These are phyloP conservation scores for Epinotia bilunana DNA, from an alignment of 2,888 invertebrate species.

Conservation along the genomic window DNA sequence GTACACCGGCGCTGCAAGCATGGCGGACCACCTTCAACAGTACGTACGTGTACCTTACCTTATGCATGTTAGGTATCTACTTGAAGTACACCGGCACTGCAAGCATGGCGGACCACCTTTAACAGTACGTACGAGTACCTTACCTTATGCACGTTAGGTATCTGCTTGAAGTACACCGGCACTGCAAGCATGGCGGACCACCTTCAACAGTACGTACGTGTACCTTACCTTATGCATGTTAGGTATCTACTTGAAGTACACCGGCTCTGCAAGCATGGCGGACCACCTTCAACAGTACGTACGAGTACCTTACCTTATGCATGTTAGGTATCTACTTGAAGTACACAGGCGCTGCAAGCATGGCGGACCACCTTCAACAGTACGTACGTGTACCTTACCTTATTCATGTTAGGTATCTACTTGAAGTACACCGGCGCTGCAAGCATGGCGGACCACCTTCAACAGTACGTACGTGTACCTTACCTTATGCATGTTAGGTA, in stretches of 20 bases:
- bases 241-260: constrained; percentile 60
- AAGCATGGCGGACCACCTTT: constrained; percentile 86
- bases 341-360: constrained; percentile 73
- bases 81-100: constrained; percentile 72
- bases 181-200: constrained; percentile 85
- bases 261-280: constrained; percentile 78
- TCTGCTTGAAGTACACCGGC: constrained; percentile 66
- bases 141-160: not conserved
- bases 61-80: too few species aligned
- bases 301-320: constrained; percentile 2
- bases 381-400: constrained; percentile 67
- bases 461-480: constrained; percentile 83
- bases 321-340: constrained; percentile 53
- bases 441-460: constrained; percentile 86
- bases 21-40: constrained; percentile 88
- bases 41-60: constrained; percentile 67
- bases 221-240: not conserved
- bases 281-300: constrained; percentile 89
- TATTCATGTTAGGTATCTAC: too few species aligned
- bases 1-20: constrained; percentile 73
- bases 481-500: not conserved
- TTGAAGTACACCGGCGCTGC: constrained; percentile 72
- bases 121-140: constrained; percentile 83
- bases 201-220: constrained; percentile 86
- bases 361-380: constrained; percentile 88